Base-by-base conservation (phyloP, 2,797 vertebrate genomes). In the Coregonus ussuriensis region DNA sequence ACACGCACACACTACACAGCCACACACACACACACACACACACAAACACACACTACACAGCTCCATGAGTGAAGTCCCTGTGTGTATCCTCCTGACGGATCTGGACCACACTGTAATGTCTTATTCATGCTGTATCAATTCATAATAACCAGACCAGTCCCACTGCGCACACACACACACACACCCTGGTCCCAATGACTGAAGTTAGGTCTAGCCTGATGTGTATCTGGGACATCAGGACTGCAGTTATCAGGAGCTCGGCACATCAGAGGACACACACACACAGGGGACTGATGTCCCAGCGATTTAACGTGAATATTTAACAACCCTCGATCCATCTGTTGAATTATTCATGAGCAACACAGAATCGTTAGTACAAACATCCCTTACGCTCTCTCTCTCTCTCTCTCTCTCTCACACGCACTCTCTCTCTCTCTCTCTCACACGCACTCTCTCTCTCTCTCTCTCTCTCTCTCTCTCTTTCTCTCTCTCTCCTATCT, bases 51-150 rank as follows among this genome's bases (percentile, higher is more conserved):
- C 68, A 37, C 51, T 80, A 73, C 0, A 75, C 80, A 83, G 85
- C 83, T 84, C 83, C 11, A 72, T 47, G 54, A 90, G 88, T 88
- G 82, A 92, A 90, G 87, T 91, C 91, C 89, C 91, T 75, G 86
- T 90, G 89, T 88, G 85, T 92, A 87, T 91, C 88, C 88, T 91
- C 86, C 89, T 91, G 89, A 91, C 80, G 82, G 89, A 91, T 91
- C 89, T 93, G 89, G 90, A 91, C 89, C 91, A 88, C 88, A 88
- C 88, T 90, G 87, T 90, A 88, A 93, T 94, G 88, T 93, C 91
- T 93, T 93, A 93, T 93, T 92, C 86, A 94, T 93, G 89, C 84
- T 31, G 75, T 92, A 94, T 93, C 91, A 92, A 93, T 93, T 93
- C 91, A 93, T 94, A 93, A 94, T 93, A 88, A 91, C 89, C 84